Conservation (phyloP, 2,113 vertebrate species). For the Notechis scutatus region DNA sequence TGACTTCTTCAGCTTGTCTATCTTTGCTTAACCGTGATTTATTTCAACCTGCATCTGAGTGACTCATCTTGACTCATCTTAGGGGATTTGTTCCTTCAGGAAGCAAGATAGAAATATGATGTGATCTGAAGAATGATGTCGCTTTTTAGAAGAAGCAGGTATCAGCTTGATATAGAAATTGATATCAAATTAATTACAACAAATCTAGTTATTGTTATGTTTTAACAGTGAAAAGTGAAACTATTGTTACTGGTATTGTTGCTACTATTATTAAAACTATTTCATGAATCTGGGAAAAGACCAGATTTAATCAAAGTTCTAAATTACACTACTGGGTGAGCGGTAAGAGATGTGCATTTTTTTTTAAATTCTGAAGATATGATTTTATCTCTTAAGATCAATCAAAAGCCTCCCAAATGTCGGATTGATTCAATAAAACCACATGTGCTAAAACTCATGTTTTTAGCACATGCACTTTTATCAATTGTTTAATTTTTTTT, state of each 20-base stretch:
- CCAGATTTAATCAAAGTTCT: background rate
- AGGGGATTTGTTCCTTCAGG: background rate
- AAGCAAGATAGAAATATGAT: background rate
- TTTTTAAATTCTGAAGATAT: background rate
- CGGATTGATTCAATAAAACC: background rate
- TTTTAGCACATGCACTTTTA: background rate
- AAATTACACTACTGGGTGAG: background rate
- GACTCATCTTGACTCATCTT: background rate
- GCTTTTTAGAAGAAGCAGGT: background rate
- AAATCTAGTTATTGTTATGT: background rate
- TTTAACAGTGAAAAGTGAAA: background rate
- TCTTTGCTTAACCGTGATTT: background rate
- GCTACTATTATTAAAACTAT: background rate
- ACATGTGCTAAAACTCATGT: background rate
- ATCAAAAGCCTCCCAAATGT: background rate
- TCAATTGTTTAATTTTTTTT: background rate
- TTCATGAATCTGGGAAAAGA: background rate
- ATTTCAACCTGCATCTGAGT: background rate
- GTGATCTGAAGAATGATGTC: background rate
- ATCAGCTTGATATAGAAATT: background rate
- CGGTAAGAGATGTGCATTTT: background rate
- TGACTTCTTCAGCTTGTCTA: background rate
- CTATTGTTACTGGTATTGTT: background rate
- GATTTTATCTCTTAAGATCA: background rate
- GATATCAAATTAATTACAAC: background rate